Conservation (phyloP, 2,797 vertebrate species). For the Gouania willdenowi region DNA sequence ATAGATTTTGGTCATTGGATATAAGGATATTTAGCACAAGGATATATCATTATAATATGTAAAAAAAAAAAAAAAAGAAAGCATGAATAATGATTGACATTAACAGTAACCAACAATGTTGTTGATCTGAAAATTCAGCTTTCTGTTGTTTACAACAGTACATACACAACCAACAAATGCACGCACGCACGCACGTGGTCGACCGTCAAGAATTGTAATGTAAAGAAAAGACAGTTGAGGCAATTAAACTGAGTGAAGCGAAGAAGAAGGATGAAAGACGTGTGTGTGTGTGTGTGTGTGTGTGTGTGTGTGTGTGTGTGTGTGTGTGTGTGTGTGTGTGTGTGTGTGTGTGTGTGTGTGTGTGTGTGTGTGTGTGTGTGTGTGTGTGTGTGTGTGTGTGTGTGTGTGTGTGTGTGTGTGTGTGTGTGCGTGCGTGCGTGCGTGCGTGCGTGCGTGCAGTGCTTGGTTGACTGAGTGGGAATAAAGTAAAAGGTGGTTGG, state of each 20-base stretch:
- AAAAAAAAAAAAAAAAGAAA: no score
- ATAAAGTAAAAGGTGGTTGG: constrained; percentile 45
- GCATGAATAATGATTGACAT: no score
- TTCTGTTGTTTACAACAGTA: no score
- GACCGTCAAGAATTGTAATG: constrained; percentile 37
- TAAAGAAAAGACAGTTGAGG: constrained; percentile 41
- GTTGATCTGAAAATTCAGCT: no score
- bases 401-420: background rate
- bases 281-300: no score
- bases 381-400: background rate
- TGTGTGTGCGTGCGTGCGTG: background rate
- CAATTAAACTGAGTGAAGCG: constrained; percentile 41
- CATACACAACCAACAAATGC: background rate
- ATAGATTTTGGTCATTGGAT: no score
- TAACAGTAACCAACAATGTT: no score
- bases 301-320: constrained; percentile 1
- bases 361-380: background rate
- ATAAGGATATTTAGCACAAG: no score
- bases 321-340: background rate
- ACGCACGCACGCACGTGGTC: background rate
- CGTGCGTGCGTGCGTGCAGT: constrained; percentile 6
- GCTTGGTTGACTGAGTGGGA: constrained; percentile 45
- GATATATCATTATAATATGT: no score
- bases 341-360: background rate
- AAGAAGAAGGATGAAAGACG: background rate